Base-by-base conservation (phyloP, 1,140 invertebrate genomes). In the Anastatus disparis region DNA sequence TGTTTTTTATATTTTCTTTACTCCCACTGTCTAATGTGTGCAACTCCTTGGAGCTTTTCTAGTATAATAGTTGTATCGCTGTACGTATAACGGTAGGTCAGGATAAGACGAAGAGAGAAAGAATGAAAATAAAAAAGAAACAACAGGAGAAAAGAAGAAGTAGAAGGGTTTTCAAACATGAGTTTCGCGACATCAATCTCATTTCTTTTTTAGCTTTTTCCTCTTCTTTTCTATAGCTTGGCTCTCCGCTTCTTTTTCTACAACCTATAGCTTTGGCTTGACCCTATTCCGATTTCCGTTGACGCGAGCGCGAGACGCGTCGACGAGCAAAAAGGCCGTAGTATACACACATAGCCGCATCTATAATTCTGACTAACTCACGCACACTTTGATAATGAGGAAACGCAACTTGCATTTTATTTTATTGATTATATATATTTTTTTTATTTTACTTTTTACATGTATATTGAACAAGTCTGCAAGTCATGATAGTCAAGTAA, bases 201-300 rank as follows among this genome's bases (percentile, higher is more conserved):
- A 20, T 20, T 20, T 55, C 52, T 29, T 55, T n/a, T 55, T 31
- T 55, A 2, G 9, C 15, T 20, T 17, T 52, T 17, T 35, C 10
- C 31, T n/a, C n/a, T n/a, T n/a, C n/a, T n/a, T n/a, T n/a, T n/a
- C n/a, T n/a, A n/a, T n/a, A n/a, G n/a, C n/a, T n/a, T n/a, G n/a
- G n/a, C n/a, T n/a, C n/a, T n/a, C n/a, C n/a, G n/a, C n/a, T n/a
- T n/a, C n/a, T n/a, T n/a, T n/a, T n/a, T n/a, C n/a, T n/a, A n/a
- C n/a, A n/a, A n/a, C 12, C 17, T 40, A 8, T 42, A n/a, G 8
- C 4, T 48, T 53, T 44, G 15, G 48, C 38, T 62, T 69, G 59
- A 62, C 56, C 56, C 35, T 61, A 62, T 69, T 69, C 13, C 38
- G 38, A 55, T 69, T 69, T 31, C 46, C 44, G 48, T 62, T 61